Evolutionary conservation across 2,797 vertebrate genomes (phyloP).

Genomic region (Perodicticus potto): DNA sequence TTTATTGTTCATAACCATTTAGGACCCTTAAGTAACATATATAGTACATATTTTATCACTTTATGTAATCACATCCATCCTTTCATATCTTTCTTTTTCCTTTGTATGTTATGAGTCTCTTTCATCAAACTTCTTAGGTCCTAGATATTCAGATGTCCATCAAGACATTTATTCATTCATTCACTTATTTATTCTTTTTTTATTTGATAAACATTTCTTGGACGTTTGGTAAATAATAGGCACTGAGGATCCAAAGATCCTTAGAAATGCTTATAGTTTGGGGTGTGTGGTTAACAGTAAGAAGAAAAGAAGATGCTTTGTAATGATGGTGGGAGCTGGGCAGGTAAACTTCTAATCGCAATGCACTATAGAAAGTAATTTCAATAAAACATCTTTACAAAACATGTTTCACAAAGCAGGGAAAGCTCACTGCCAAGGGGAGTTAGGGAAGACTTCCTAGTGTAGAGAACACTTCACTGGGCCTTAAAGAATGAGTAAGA

Average conservation of each 20-base stretch:
- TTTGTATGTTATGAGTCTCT: constrained; percentile 48
- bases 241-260: constrained; percentile 18
- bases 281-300: not conserved
- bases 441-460: not conserved
- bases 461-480: not conserved
- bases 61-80: constrained; percentile 79
- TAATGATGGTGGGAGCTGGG: not conserved
- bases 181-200: constrained; percentile 24
- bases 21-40: constrained; percentile 69
- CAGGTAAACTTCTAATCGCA: not conserved
- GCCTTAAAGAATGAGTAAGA: not conserved
- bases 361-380: not conserved
- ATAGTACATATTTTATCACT: constrained; percentile 80
- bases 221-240: not conserved
- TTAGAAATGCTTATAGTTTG: not conserved
- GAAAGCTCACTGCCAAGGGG: not conserved
- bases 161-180: constrained; percentile 39
- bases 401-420: constrained; percentile 32
- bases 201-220: constrained; percentile 48
- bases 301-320: not conserved
- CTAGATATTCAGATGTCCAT: constrained; percentile 56
- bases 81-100: constrained; percentile 77
- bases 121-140: constrained; percentile 46
- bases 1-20: constrained; percentile 82
- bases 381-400: not conserved